These are phyloP conservation scores for Falco concolor DNA, from an alignment of 2,797 vertebrate species.

Conservation along the genomic window DNA sequence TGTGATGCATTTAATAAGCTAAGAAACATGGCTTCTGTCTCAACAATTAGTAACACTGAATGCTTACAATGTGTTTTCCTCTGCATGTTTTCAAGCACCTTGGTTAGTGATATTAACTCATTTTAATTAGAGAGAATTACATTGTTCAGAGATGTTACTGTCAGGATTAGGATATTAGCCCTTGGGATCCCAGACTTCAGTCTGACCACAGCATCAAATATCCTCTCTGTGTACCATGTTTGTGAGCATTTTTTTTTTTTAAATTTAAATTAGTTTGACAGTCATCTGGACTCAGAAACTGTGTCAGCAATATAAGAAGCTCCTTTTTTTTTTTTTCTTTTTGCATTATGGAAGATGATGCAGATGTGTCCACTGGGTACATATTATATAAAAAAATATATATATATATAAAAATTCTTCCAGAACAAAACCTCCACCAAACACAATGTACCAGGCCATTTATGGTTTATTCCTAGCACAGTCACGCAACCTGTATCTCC, in stretches of 20 bases:
- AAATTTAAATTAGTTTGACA: not conserved
- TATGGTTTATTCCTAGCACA: constrained; percentile 36
- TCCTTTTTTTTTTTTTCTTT: not conserved
- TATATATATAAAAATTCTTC: not conserved
- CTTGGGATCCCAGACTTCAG: not conserved
- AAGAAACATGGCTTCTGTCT: not conserved
- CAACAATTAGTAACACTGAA: not conserved
- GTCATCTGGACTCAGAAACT: not conserved
- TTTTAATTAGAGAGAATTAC: not conserved
- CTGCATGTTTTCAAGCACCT: not conserved
- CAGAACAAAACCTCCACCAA: not conserved
- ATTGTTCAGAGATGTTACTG: not conserved
- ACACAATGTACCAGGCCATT: not conserved
- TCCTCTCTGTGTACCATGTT: not conserved
- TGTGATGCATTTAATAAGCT: not conserved
- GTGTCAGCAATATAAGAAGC: not conserved
- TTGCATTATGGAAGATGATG: not conserved
- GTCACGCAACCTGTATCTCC: constrained; percentile 31
- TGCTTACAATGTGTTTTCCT: not conserved
- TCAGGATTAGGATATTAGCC: not conserved
- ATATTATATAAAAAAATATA: not conserved
- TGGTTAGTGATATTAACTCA: not conserved
- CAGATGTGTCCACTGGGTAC: not conserved
- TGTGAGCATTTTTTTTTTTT: not conserved
- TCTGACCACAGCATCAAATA: not conserved